These are phyloP conservation scores for Ifrita kowaldi DNA, from an alignment of 2,113 vertebrate species.

Conservation along the genomic window DNA sequence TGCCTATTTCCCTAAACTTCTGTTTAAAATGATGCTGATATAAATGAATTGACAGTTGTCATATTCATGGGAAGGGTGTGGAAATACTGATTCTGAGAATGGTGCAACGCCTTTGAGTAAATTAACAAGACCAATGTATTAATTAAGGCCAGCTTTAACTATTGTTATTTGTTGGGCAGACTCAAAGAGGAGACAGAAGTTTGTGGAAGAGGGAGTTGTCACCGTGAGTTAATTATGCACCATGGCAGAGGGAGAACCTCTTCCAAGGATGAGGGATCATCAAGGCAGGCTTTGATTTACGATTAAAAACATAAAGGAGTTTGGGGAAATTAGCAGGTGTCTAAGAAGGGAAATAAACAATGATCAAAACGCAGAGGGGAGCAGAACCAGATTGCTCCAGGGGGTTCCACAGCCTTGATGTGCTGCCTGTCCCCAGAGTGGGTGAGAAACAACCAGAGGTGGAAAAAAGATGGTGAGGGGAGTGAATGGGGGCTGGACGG, in stretches of 20 bases:
- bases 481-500: too few species aligned
- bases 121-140: neutral
- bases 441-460: neutral
- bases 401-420: neutral
- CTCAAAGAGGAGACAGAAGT: neutral
- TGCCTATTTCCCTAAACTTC: neutral
- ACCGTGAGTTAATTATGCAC: neutral
- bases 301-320: neutral
- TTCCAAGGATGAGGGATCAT: neutral
- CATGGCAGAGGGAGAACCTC: neutral
- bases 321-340: neutral
- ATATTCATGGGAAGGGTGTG: neutral
- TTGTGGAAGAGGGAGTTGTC: neutral
- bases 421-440: neutral
- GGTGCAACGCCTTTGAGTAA: neutral
- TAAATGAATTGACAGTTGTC: neutral
- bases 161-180: neutral
- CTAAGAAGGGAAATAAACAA: neutral
- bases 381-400: neutral
- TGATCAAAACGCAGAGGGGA: neutral
- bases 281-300: neutral
- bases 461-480: neutral
- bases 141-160: neutral
- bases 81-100: rapidly evolving
- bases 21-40: neutral